Conservation (phyloP, 1,140 invertebrate genomes). For the Medauroidea extradentata region DNA sequence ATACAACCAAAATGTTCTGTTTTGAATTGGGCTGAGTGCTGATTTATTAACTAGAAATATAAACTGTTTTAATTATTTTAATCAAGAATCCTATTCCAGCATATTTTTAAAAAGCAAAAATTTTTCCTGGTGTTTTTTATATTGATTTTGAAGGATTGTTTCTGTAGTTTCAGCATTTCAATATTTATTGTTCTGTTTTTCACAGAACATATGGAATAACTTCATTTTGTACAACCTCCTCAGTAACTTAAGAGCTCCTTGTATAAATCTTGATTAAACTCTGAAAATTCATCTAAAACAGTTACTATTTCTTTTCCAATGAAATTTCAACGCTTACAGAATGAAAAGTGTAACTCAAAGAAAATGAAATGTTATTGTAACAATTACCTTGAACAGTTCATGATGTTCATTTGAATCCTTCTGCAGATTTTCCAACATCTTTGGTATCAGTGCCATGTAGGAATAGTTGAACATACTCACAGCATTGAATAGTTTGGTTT, state of each 20-base stretch:
- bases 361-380: background rate
- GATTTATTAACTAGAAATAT: too few relatives aligned
- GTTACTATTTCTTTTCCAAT: constrained; percentile 48
- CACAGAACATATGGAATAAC: background rate
- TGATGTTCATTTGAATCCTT: constrained; percentile 56
- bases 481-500: constrained; percentile 51
- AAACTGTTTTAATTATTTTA: too few relatives aligned
- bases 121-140: too few relatives aligned
- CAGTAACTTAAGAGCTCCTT: background rate
- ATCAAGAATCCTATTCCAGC: too few relatives aligned
- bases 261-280: background rate
- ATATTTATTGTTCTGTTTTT: background rate
- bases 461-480: constrained; percentile 55
- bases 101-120: too few relatives aligned
- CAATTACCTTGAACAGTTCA: constrained; percentile 63
- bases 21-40: too few relatives aligned
- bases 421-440: constrained; percentile 54
- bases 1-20: too few relatives aligned
- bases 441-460: constrained; percentile 52
- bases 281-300: too few relatives aligned
- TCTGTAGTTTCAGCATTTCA: background rate
- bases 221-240: background rate
- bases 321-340: too few relatives aligned
- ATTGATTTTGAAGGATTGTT: too few relatives aligned
- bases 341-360: too few relatives aligned